Conservation (phyloP, 2,888 invertebrate species). For the Nomada goodeniana region DNA sequence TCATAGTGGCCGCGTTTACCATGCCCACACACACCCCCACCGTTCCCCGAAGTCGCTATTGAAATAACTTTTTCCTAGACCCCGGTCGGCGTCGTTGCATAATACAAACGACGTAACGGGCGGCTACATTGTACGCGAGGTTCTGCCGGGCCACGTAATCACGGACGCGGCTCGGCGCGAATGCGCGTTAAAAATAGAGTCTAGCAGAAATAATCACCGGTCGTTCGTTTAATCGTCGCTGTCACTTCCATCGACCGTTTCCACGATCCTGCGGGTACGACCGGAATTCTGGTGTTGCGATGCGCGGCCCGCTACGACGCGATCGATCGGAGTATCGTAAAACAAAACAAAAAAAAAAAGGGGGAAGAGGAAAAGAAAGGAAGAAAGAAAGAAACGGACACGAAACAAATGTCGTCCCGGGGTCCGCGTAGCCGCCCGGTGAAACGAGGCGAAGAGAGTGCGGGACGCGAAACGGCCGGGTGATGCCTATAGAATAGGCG, state of each 20-base stretch:
- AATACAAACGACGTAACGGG: not conserved
- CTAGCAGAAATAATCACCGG: not conserved
- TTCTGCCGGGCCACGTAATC: constrained; percentile 31
- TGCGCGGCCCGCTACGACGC: no score
- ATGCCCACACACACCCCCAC: no score
- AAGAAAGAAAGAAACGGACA: not conserved
- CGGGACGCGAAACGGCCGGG: not conserved
- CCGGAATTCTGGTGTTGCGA: no score
- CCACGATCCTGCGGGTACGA: no score
- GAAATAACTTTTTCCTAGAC: constrained; percentile 49
- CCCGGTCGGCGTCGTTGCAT: constrained; percentile 24
- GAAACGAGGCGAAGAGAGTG: not conserved
- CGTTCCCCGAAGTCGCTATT: not conserved
- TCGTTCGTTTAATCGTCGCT: not conserved
- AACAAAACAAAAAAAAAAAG: no score
- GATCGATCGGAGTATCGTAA: no score
- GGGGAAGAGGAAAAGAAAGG: no score
- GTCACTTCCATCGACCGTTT: no score
- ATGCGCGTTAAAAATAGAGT: not conserved
- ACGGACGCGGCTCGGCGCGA: not conserved
- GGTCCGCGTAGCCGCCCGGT: constrained; percentile 28
- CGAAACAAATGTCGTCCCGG: constrained; percentile 30
- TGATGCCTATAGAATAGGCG: not conserved
- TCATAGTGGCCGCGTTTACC: constrained; percentile 23
- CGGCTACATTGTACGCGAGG: no score